A percentile compares a stretch with the other conserved stretches of the same genome.
These are phyloP conservation scores for Xestia c-nigrum DNA, from an alignment of 2,888 invertebrate genomes.

Conservation along the genomic window DNA sequence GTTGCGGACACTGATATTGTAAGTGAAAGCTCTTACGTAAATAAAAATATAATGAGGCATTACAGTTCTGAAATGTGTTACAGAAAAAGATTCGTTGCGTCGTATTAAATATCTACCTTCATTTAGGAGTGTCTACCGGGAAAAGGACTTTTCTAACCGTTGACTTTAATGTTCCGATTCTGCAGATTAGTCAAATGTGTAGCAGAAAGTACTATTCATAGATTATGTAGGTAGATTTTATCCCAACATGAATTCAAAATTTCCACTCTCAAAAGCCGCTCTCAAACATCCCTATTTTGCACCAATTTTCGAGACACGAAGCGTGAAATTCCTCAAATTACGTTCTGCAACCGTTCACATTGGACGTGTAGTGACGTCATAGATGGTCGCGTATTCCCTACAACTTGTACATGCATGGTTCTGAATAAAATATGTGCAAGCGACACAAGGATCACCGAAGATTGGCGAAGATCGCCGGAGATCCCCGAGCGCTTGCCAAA, in stretches of 20 bases:
- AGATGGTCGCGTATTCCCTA: slow-evolving; percentile 25
- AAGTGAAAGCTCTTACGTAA: not conserved
- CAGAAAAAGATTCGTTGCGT: not conserved
- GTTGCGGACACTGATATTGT: slow-evolving; percentile 4
- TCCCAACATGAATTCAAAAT: slow-evolving; percentile 5
- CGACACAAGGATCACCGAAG: slow-evolving; percentile 22
- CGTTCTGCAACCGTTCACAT: slow-evolving; percentile 41
- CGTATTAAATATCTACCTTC: not conserved
- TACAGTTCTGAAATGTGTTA: not conserved
- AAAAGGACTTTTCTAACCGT: not conserved
- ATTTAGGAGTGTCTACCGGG: not conserved
- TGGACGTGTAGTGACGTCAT: slow-evolving; percentile 41
- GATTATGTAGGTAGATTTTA: slow-evolving; percentile 1
- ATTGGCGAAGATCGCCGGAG: slow-evolving; percentile 24
- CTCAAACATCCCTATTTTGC: slow-evolving; percentile 25
- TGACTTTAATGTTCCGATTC: not conserved
- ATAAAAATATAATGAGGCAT: slow-evolving; percentile 16
- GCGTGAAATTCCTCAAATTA: slow-evolving; percentile 55
- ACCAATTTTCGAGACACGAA: slow-evolving; percentile 27
- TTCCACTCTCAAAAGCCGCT: not conserved
- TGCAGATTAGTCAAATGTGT: not conserved
- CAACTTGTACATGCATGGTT: slow-evolving; percentile 49
- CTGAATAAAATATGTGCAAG: slow-evolving; percentile 57
- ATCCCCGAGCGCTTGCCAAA: slow-evolving; percentile 14
- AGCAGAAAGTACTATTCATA: not conserved